These are phyloP conservation scores for Neopelma chrysocephalum DNA, from an alignment of 2,797 vertebrate species.

Conservation along the genomic window DNA sequence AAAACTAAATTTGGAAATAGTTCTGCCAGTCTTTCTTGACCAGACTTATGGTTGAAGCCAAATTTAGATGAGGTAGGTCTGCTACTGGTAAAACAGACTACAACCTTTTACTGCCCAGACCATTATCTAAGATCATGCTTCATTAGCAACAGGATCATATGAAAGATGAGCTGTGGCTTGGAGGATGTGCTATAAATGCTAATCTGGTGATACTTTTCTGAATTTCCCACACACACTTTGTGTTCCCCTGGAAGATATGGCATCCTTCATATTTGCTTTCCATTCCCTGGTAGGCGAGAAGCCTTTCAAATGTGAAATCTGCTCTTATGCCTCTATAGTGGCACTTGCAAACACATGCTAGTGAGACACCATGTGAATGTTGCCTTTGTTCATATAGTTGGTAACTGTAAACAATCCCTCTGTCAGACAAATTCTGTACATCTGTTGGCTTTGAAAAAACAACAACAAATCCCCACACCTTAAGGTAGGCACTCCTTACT, in stretches of 20 bases:
- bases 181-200: not conserved
- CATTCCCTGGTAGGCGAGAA: conserved; percentile 73
- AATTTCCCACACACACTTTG: not conserved
- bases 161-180: not conserved
- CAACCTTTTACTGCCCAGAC: not conserved
- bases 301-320: conserved; percentile 73
- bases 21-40: not conserved
- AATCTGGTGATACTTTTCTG: not conserved
- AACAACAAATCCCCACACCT: not conserved
- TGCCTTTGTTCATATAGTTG: conserved; percentile 74
- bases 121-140: not conserved
- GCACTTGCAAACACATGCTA: not conserved
- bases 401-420: conserved; percentile 43
- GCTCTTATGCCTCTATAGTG: conserved; percentile 45
- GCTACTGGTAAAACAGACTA: not conserved
- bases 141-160: not conserved
- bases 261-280: not conserved
- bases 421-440: not conserved
- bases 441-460: not conserved
- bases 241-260: not conserved
- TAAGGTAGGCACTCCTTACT: not conserved
- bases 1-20: not conserved
- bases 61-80: not conserved
- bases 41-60: not conserved
- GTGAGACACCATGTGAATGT: conserved; percentile 75